phyloP scores from a whole-genome alignment of 2,888 invertebrate genomes.

The Congeria kusceri region DNA sequence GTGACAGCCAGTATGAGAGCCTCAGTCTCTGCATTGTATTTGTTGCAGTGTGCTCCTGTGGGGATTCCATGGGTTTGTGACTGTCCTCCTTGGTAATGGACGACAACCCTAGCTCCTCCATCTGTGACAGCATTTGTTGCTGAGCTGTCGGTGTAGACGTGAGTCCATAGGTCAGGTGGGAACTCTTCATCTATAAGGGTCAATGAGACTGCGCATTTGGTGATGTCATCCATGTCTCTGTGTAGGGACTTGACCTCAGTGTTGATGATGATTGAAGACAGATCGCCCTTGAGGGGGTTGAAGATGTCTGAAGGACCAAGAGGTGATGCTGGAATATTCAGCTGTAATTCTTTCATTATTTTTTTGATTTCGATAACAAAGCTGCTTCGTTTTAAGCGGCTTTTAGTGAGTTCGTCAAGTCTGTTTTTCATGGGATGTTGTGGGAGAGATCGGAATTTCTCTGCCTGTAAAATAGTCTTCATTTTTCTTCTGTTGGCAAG shows the following conservation, averaged over 20 bases:
- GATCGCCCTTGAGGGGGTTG: no score
- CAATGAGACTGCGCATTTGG: background rate
- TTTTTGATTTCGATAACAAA: constrained; percentile 12
- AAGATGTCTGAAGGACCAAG: no score
- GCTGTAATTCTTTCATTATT: background rate
- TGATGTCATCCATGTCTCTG: background rate
- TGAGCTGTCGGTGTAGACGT: constrained; percentile 5
- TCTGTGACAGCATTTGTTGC: background rate
- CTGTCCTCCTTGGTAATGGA: no score
- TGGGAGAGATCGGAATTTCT: constrained; percentile 18
- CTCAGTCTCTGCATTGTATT: constrained; percentile 7
- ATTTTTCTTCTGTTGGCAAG: background rate
- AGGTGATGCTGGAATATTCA: no score
- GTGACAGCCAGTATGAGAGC: constrained; percentile 11
- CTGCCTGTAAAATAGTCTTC: constrained; percentile 20
- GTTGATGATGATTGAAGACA: no score
- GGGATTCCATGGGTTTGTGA: no score
- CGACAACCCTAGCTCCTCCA: no score
- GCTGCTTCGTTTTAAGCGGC: constrained; percentile 14
- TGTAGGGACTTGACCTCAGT: background rate
- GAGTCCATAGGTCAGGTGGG: background rate
- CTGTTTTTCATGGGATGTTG: constrained; percentile 20
- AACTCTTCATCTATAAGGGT: background rate
- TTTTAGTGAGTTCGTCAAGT: constrained; percentile 1
- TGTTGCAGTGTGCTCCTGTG: constrained; percentile 4